Evolutionary conservation across 2,888 invertebrate genomes (phyloP), one percentile per base, ranked within the genome.

Genomic region (Spodoptera picta): DNA sequence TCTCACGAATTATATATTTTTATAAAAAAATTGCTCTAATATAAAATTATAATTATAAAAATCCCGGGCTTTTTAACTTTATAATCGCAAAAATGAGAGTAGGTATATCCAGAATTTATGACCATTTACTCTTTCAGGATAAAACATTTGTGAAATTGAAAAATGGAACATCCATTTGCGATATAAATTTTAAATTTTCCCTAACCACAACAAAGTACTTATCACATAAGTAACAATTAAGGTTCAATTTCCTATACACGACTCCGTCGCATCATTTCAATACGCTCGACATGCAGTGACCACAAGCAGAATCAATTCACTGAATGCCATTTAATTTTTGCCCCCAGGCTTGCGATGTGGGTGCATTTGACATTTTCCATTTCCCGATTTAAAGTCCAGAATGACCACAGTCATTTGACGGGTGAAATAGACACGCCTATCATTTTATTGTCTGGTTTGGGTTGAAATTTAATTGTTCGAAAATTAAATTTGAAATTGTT

Each of bases 291-390:
- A 45, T 64, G 58, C 51, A 59, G 42, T 77, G 69, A 81, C 75
- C 76, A 69, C 59, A 72, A 75, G 53, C 69, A 69, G 60, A 75
- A 75, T 69, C 81, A 75, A 79, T 81, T 80, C 79, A 42, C 65
- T 50, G 61, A 41, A 62, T 66, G 73, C 59, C 79, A 69, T 82
- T 79, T 77, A 79, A 84, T 82, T 82, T 78, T 69, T 69, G 46
- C 70, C 65, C 50, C 19, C 53, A 36, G 44, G 60, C 60, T 60
- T 66, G 27, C 61, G 65, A 61, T 56, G 65, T 79, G 77, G 69
- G 79, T 89, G 89, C 83, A 77, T 84, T 83, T 92, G 92, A 92
- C 92, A 82, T 88, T 90, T 85, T 87, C 86, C 83, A 92, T 92
- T 92, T 92, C 92, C 92, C 86, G 86, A 79, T 81, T 82, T 82